These are phyloP conservation scores for Gadus macrocephalus DNA, from an alignment of 2,113 vertebrate species.

Conservation along the genomic window DNA sequence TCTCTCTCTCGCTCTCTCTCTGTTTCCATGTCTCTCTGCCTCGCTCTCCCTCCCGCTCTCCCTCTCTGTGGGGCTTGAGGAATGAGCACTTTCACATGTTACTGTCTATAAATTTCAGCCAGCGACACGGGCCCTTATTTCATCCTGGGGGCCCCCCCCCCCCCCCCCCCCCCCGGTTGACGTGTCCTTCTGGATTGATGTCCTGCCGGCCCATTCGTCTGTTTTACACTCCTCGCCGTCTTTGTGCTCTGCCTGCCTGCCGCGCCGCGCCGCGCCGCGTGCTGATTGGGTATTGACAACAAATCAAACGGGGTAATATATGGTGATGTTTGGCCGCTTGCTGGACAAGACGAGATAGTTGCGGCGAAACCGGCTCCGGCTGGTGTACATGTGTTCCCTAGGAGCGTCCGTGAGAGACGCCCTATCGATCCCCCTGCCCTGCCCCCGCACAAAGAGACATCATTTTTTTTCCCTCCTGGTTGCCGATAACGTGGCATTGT, in stretches of 20 bases:
- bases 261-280: constrained; percentile 59
- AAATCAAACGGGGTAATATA: constrained; percentile 77
- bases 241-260: constrained; percentile 62
- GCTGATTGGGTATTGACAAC: constrained; percentile 79
- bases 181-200: constrained; percentile 70
- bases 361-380: constrained; percentile 34
- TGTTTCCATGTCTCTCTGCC: not conserved
- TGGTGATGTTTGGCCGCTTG: constrained; percentile 65
- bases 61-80: constrained; percentile 40
- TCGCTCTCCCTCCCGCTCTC: not conserved
- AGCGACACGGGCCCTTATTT: constrained; percentile 58
- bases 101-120: constrained; percentile 74
- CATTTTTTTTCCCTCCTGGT: not conserved
- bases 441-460: constrained; percentile 38
- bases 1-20: not conserved
- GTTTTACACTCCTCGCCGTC: constrained; percentile 68
- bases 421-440: constrained; percentile 66
- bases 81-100: constrained; percentile 68
- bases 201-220: constrained; percentile 71
- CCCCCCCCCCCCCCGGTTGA: constrained; percentile 57
- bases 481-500: no score
- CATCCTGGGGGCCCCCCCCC: constrained; percentile 63
- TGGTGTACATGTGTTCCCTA: constrained; percentile 72
- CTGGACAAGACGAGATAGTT: constrained; percentile 70
- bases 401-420: constrained; percentile 62